phyloP scores from a whole-genome alignment of 2,797 vertebrate genomes.

The Cyclopterus lumpus region DNA sequence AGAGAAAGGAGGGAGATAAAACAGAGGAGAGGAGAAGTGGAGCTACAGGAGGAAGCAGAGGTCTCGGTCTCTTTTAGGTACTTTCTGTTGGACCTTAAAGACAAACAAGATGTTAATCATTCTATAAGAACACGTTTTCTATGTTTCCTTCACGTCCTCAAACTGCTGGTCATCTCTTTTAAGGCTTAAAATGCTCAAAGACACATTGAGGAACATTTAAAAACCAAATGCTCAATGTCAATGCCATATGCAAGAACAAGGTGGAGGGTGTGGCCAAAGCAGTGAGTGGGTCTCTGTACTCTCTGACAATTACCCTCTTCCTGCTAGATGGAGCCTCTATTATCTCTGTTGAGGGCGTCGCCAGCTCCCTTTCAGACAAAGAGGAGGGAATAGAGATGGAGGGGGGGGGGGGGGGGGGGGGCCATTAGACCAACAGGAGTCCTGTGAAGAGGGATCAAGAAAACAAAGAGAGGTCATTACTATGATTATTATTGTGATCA shows the following conservation, averaged over 20 bases:
- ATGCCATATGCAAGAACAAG: no score
- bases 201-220: not conserved
- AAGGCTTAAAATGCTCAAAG: not conserved
- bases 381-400: slow-evolving; percentile 44
- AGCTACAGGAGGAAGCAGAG: no score
- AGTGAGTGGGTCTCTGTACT: no score
- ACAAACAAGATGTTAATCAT: not conserved
- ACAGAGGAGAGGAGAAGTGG: no score
- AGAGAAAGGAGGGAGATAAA: no score
- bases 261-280: no score
- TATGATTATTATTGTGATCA: slow-evolving; percentile 61
- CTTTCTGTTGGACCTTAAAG: no score
- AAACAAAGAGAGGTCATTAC: slow-evolving; percentile 72
- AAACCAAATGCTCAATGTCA: no score
- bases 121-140: no score
- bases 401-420: slow-evolving; percentile 37
- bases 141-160: not conserved
- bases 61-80: no score
- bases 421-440: slow-evolving; percentile 77
- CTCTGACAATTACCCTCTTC: slow-evolving; percentile 68
- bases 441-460: slow-evolving; percentile 74
- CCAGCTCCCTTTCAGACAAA: slow-evolving; percentile 62
- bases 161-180: not conserved
- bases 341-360: slow-evolving; percentile 62
- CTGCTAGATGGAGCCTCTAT: slow-evolving; percentile 59